phyloP scores from a whole-genome alignment of 1,140 invertebrate species.

The Paralvinella palmiformis region DNA sequence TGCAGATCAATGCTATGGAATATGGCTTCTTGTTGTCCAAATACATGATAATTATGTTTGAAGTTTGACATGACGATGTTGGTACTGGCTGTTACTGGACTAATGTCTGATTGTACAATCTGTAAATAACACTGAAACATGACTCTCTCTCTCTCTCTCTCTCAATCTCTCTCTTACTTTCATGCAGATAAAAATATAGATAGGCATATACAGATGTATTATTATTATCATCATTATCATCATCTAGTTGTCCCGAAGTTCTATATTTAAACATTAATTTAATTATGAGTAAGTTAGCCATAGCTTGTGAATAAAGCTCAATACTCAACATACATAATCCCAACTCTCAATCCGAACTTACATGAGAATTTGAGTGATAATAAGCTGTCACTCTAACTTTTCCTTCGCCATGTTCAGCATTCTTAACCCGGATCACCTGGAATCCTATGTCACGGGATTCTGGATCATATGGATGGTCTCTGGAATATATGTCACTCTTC shows the following conservation, averaged over 20 bases:
- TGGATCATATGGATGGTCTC: too few relatives aligned
- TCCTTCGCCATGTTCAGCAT: conserved; percentile 40
- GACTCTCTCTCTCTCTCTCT: not conserved
- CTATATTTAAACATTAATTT: not conserved
- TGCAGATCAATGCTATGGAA: conserved; percentile 39
- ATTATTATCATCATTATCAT: not conserved
- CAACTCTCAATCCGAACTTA: conserved; percentile 18
- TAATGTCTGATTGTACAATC: conserved; percentile 43
- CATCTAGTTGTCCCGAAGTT: not conserved
- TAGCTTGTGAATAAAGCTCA: not conserved
- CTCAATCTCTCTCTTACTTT: not conserved
- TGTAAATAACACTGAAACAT: conserved; percentile 22
- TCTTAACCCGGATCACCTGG: conserved; percentile 43
- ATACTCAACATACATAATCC: not conserved
- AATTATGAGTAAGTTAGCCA: not conserved
- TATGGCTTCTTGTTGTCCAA: conserved; percentile 45
- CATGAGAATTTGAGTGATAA: conserved; percentile 42
- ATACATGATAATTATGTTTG: conserved; percentile 43
- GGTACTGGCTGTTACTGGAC: conserved; percentile 44
- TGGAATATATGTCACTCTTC: too few relatives aligned
- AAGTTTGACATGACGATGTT: conserved; percentile 43
- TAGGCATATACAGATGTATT: not conserved
- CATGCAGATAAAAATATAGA: not conserved
- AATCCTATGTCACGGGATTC: too few relatives aligned
- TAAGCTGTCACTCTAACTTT: conserved; percentile 46